Percentiles rank a stretch among this genome's conserved stretches.
Evolutionary conservation across 2,888 invertebrate species (phyloP).

Genomic region (Oscheius onirici): DNA sequence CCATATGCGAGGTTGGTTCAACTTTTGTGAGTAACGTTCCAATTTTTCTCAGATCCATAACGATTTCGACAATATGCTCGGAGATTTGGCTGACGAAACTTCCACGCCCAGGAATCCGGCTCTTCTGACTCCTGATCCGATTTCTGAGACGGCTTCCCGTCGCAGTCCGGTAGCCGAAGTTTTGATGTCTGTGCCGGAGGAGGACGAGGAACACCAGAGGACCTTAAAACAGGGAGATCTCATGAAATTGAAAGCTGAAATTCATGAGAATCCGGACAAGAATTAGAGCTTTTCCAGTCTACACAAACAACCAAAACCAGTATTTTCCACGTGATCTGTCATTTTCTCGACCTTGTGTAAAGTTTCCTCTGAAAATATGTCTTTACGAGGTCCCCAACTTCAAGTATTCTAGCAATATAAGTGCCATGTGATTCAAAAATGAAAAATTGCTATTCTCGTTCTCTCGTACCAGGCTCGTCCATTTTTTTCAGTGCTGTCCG

Average conservation of each 20-base stretch:
- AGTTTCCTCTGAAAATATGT: no score
- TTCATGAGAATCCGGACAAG: constrained; percentile 4
- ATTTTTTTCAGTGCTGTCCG: no score
- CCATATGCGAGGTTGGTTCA: background rate
- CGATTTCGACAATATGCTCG: constrained; percentile 39
- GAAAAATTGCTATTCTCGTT: no score
- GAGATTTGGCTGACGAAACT: constrained; percentile 43
- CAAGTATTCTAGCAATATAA: no score
- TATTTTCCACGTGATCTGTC: no score
- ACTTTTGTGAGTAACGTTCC: background rate
- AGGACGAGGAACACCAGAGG: constrained; percentile 51
- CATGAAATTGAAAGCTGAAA: constrained; percentile 36
- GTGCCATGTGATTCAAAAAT: no score
- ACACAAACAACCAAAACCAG: no score
- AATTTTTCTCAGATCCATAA: constrained; percentile 20
- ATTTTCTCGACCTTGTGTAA: no score
- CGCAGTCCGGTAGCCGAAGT: constrained; percentile 41
- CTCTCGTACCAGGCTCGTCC: no score
- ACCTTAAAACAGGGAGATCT: constrained; percentile 38
- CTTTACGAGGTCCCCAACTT: no score
- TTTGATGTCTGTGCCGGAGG: constrained; percentile 46
- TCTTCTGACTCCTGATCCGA: constrained; percentile 24
- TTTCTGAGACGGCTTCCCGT: constrained; percentile 23
- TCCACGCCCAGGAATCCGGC: background rate
- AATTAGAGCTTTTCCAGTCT: background rate